These are phyloP conservation scores for Drosophila parvula DNA, from an alignment of 1,140 invertebrate genomes.

Conservation along the genomic window DNA sequence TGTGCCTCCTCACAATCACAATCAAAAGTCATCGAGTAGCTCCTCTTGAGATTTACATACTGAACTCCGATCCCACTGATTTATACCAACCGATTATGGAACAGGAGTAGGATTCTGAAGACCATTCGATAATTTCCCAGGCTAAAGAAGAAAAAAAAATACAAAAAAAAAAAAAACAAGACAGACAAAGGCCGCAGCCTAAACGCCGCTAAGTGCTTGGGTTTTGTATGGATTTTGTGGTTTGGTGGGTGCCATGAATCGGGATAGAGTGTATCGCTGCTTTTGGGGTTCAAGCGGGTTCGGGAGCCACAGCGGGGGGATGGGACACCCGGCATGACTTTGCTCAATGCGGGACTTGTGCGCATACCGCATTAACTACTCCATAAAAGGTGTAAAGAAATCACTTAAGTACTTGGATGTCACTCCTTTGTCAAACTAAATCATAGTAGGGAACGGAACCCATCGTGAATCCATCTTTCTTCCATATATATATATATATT, in stretches of 20 bases:
- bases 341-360: slow-evolving; percentile 65
- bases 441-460: slow-evolving; percentile 60
- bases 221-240: slow-evolving; percentile 35
- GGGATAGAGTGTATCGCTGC: slow-evolving; percentile 39
- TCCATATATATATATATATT: slow-evolving; percentile 11
- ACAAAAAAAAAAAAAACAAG: not conserved
- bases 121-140: slow-evolving; percentile 30
- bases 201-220: slow-evolving; percentile 76
- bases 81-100: slow-evolving; percentile 16
- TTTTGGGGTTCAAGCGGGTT: slow-evolving; percentile 42
- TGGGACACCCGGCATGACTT: slow-evolving; percentile 61
- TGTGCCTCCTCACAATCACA: slow-evolving; percentile 2
- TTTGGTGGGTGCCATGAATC: slow-evolving; percentile 56
- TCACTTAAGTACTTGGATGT: slow-evolving; percentile 82
- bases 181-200: slow-evolving; percentile 58
- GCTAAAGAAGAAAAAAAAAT: slow-evolving; percentile 1
- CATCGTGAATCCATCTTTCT: slow-evolving; percentile 42
- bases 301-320: slow-evolving; percentile 9
- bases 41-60: slow-evolving; percentile 56
- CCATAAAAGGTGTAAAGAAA: slow-evolving; percentile 82
- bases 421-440: slow-evolving; percentile 82
- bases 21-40: slow-evolving; percentile 51
- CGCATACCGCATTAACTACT: slow-evolving; percentile 80
- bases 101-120: slow-evolving; percentile 8
- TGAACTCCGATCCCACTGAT: slow-evolving; percentile 27